Conservation (phyloP, 2,113 vertebrate genomes). For the Pygathrix nemaeus region DNA sequence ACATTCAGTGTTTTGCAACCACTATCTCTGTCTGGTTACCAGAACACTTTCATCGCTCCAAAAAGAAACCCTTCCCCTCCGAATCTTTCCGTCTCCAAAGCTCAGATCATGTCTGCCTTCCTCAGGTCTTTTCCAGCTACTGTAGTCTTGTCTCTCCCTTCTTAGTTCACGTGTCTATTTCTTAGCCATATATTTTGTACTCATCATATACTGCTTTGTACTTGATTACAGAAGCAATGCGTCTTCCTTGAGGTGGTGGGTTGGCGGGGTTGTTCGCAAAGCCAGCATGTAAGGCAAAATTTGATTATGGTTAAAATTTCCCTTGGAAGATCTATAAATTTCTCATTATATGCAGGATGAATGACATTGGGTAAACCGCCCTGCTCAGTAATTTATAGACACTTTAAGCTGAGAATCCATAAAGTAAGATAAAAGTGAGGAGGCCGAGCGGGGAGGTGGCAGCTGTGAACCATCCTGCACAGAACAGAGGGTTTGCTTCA, state of each 20-base stretch:
- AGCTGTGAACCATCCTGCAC: neutral
- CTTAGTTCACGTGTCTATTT: neutral
- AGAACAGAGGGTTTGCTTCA: neutral
- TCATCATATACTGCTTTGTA: neutral
- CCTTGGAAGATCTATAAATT: neutral
- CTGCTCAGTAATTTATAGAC: neutral
- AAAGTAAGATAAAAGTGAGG: neutral
- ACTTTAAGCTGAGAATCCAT: neutral
- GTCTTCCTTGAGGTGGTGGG: neutral
- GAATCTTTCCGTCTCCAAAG: neutral
- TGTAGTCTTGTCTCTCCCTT: neutral
- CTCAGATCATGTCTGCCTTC: neutral
- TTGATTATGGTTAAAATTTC: neutral
- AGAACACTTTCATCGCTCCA: neutral
- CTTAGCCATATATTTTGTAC: neutral
- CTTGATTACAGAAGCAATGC: neutral
- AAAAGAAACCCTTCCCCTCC: neutral
- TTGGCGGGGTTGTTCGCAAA: neutral
- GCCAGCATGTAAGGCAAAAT: neutral
- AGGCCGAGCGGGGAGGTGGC: neutral
- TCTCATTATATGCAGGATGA: neutral
- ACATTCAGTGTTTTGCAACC: neutral
- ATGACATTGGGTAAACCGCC: neutral
- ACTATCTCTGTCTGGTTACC: neutral
- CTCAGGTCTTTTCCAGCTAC: neutral